A percentile compares a stretch with the other conserved stretches of the same genome.
These are phyloP conservation scores for Paraescarpia echinospica DNA, from an alignment of 1,140 invertebrate genomes.

Conservation along the genomic window DNA sequence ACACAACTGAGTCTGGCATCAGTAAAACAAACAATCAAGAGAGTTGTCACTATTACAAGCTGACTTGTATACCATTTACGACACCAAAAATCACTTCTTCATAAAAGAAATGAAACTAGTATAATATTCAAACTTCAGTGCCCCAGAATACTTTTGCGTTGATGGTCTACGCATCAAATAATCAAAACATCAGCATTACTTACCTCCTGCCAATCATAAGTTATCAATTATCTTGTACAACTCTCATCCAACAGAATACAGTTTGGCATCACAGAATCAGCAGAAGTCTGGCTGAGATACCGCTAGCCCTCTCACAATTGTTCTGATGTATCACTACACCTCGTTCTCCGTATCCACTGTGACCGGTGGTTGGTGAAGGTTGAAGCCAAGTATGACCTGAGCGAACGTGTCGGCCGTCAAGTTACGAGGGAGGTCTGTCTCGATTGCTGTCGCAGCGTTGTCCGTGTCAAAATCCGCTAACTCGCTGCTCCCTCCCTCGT, in stretches of 20 bases:
- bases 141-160: not conserved
- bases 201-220: not conserved
- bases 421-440: conserved; percentile 49
- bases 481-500: conserved; percentile 54
- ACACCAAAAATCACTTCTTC: not conserved
- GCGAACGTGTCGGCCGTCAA: conserved; percentile 51
- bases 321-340: not conserved
- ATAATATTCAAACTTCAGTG: not conserved
- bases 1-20: not conserved
- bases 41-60: not conserved
- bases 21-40: not conserved
- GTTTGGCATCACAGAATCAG: not conserved
- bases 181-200: not conserved
- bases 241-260: not conserved
- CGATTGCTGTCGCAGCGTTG: conserved; percentile 45
- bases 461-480: conserved; percentile 48
- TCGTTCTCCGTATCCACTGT: not conserved
- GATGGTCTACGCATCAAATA: not conserved
- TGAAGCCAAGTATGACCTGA: conserved; percentile 52
- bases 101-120: not conserved
- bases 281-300: not conserved
- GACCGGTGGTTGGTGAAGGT: not conserved
- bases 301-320: not conserved
- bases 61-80: not conserved
- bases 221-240: not conserved